Percentiles rank a stretch among this genome's conserved stretches.
Evolutionary conservation across 2,888 invertebrate species (phyloP).

Genomic region (Arge pagana): DNA sequence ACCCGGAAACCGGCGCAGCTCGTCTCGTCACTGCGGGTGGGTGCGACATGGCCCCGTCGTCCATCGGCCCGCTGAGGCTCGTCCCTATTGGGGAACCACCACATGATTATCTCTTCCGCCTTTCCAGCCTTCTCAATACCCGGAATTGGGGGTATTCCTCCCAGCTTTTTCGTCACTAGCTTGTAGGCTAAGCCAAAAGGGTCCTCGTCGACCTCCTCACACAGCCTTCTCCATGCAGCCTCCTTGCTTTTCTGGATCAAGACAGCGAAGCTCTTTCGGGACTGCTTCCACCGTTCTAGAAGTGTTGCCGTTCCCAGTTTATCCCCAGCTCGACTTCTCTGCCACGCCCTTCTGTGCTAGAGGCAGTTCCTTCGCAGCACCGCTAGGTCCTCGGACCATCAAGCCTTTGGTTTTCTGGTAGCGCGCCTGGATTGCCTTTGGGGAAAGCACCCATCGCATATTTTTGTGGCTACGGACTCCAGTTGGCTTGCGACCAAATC

Average conservation of each 20-base stretch:
- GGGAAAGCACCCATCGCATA: too few relatives aligned
- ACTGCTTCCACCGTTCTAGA: constrained; percentile 4
- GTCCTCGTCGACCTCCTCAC: constrained; percentile 18
- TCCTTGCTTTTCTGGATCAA: constrained; percentile 21
- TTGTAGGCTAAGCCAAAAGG: constrained; percentile 27
- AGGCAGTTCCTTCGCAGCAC: constrained; percentile 5
- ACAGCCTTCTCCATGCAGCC: constrained; percentile 20
- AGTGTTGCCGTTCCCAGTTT: neutral
- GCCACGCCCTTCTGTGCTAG: neutral
- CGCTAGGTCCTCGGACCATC: constrained; percentile 18
- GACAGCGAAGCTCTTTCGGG: constrained; percentile 10
- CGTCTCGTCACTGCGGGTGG: too few relatives aligned
- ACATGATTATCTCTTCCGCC: constrained; percentile 21
- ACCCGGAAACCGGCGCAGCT: too few relatives aligned
- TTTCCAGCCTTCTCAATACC: too few relatives aligned
- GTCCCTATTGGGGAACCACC: constrained; percentile 17
- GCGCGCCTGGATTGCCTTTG: too few relatives aligned
- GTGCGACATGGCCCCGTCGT: too few relatives aligned
- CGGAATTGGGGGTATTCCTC: too few relatives aligned
- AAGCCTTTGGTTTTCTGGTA: constrained; percentile 1
- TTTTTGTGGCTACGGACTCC: too few relatives aligned
- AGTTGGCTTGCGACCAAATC: too few relatives aligned
- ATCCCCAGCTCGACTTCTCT: constrained; percentile 5
- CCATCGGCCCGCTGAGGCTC: too few relatives aligned
- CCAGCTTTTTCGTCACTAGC: constrained; percentile 23